Evolutionary conservation across 2,797 vertebrate species (phyloP).

Genomic region (Sebastolobus alascanus): DNA sequence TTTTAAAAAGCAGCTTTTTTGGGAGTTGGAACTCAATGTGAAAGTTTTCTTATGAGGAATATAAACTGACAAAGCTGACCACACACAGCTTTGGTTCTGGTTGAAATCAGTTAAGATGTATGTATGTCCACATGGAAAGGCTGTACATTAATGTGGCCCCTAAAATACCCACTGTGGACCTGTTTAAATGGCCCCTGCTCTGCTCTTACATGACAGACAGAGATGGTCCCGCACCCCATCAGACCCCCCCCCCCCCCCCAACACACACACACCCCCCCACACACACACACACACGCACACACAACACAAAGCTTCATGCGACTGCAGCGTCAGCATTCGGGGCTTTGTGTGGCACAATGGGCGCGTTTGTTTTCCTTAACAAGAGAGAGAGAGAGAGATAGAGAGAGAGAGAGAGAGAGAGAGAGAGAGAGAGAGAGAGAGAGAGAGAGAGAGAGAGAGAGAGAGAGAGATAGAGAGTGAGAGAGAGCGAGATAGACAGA

Average conservation of each 20-base stretch:
- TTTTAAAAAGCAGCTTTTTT: neutral
- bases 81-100: neutral
- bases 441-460: conserved; percentile 70
- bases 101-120: neutral
- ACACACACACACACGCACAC: conserved; percentile 34
- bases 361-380: conserved; percentile 88
- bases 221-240: conserved; percentile 35
- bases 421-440: conserved; percentile 62
- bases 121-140: neutral
- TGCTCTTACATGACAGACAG: conserved; percentile 66
- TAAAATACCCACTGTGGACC: conserved; percentile 23
- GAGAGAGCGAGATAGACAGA: conserved; percentile 67
- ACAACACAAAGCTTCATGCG: conserved; percentile 75
- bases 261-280: conserved; percentile 31
- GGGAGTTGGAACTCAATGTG: neutral
- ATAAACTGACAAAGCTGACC: neutral
- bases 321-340: conserved; percentile 87
- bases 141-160: conserved; percentile 5
- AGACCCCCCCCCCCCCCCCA: conserved; percentile 7
- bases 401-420: conserved; percentile 54
- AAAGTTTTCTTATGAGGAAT: neutral
- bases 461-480: conserved; percentile 76
- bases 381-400: conserved; percentile 74
- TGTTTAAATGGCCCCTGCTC: conserved; percentile 57
- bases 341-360: conserved; percentile 88